Evolutionary conservation across 2,888 invertebrate genomes (phyloP), one percentile per base, ranked within the genome.

Genomic region (Tribolium freemani): DNA sequence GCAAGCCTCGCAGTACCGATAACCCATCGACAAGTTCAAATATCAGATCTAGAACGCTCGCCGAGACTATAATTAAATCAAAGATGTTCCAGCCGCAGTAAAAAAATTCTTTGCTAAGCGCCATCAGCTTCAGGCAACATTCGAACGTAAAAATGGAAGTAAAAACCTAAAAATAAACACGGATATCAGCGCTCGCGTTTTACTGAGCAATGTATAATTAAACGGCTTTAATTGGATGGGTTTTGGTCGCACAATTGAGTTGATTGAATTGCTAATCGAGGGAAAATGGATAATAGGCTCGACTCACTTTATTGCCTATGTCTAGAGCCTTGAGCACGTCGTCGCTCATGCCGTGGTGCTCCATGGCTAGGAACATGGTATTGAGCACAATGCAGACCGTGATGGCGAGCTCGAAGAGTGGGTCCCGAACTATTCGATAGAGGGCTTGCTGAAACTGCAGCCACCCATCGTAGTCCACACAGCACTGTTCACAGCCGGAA

Each of bases 71-170:
- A 79, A 97, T 93, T 81, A 98, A 89, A 88, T 98, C 98, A 88
- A 98, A 98, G 84, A 96, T 95, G 87, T 98, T 98, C 98, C 98
- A 98, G 69, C 96, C 95, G 83, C 94, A 95, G 78, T 93, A 92
- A 88, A 98, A 98, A 88, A 95, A 98, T 84, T 96, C 95, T 88
- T 95, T 96, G 85, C 96, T 96, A 85, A 97, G 90, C 54, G 97
- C 97, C 90, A 96, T 91, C 79, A 98, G 89, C 88, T 98, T 98
- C 86, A 97, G 90, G 83, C 95, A 92, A 88, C 97, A 97, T 88
- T 98, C 98, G 86, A 97, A 91, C 70, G 96, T 95, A 89, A 98
- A 98, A 87, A 98, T 95, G 85, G 94, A 94, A 80, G 97, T 97
- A 89, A 98, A 98, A 85, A 97, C 95, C 96, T 96, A 87, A 9